Base-by-base conservation (phyloP, 2,888 invertebrate species). In the Eurytoma californica region DNA sequence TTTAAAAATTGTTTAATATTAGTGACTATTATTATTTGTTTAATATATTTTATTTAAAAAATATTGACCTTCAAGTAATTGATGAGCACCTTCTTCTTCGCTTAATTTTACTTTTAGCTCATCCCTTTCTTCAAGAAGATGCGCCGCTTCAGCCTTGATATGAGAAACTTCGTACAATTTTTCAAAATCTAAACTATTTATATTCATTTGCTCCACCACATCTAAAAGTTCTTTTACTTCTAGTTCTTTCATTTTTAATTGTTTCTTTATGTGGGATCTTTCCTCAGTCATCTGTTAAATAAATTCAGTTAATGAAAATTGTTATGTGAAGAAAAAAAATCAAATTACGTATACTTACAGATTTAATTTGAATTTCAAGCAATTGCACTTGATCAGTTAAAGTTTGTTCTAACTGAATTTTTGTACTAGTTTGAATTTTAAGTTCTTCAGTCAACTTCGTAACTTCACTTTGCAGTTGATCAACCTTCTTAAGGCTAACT, bases 61-160 rank as follows among this genome's bases (percentile, higher is more conserved):
- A 28, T 70, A 65, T 82, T n/a, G 81, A 90, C 91, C 91, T 88
- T 91, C 90, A n/a, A 91, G 85, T 81, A 90, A 86, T 80, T 88
- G 86, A 83, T 90, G 89, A 72, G 90, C 89, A 55, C 90, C 90
- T 82, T 90, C 90, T 76, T 90, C 88, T 70, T 89, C 90, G 47
- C 84, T 86, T 66, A 90, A 84, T 83, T 87, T 88, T 57, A 86
- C 84, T 75, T 86, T 84, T 49, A 90, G 83, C 78, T 90, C 90
- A 57, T 91, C 89, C 83, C 92, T 92, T 84, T 94, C 94, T 77
- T 91, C 91, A 78, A 91, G 90, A 24, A 92, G 86, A 79, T 92
- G 91, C 49, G 91, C 89, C 1, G 93, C 89, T 86, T 94, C 93
- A 0, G 94, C 93, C 83, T 93, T 93, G 16, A 92, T 89, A 63